Evolutionary conservation across 2,888 invertebrate genomes (phyloP).

Genomic region (Linhomoeus sp.): DNA sequence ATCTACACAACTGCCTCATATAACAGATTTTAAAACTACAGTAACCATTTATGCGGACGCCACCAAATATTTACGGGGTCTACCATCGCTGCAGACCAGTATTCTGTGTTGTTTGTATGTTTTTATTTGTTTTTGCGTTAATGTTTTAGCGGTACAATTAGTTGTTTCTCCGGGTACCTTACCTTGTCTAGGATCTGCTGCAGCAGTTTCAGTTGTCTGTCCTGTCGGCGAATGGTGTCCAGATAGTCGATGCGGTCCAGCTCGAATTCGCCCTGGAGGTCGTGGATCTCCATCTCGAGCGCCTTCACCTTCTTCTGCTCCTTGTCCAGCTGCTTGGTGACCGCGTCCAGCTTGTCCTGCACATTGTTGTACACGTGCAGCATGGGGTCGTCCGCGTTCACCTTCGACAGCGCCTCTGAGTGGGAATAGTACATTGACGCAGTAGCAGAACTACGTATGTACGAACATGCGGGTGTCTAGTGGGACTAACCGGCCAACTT

Average conservation of each 20-base stretch:
- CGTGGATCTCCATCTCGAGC: constrained; percentile 50
- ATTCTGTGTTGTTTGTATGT: no score
- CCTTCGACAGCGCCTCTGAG: constrained; percentile 33
- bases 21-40: no score
- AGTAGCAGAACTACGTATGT: constrained; percentile 11
- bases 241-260: constrained; percentile 58
- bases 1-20: no score
- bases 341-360: constrained; percentile 51
- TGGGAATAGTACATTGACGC: no score
- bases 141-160: no score
- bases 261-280: constrained; percentile 60
- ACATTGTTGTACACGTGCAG: constrained; percentile 52
- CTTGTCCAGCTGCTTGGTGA: constrained; percentile 45
- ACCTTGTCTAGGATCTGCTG: constrained; percentile 40
- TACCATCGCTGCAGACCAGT: no score
- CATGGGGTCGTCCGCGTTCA: constrained; percentile 48
- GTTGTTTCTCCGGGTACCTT: no score
- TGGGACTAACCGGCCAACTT: constrained; percentile 23
- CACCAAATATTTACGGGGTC: no score
- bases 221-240: constrained; percentile 54
- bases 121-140: no score
- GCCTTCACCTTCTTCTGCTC: constrained; percentile 45
- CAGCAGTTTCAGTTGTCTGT: constrained; percentile 46
- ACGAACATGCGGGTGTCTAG: constrained; percentile 1
- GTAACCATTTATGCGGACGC: no score